phyloP scores from a whole-genome alignment of 2,888 invertebrate species.

The Metacarcinus magister region DNA sequence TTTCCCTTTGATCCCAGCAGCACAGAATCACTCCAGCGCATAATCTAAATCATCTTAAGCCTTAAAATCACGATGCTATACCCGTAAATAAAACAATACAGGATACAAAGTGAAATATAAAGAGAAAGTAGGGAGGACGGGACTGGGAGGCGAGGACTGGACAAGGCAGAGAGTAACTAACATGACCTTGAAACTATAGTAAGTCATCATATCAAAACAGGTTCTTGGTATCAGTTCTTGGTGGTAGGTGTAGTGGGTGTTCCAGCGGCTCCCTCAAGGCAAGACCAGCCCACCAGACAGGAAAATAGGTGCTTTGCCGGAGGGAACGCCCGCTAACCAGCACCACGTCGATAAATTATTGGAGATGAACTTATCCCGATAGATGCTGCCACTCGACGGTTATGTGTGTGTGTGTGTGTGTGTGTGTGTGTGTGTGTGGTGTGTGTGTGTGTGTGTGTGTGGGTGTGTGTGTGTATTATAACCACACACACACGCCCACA shows the following conservation, averaged over 20 bases:
- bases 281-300: background rate
- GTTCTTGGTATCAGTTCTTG: too few relatives aligned
- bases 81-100: background rate
- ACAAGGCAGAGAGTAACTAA: too few relatives aligned
- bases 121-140: background rate
- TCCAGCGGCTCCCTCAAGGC: background rate
- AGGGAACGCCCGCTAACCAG: background rate
- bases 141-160: background rate
- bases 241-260: background rate
- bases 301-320: background rate
- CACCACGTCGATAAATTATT: background rate
- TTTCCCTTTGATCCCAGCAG: background rate
- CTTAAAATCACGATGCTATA: background rate
- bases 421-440: too few relatives aligned
- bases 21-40: background rate
- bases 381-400: too few relatives aligned
- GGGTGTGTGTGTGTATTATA: too few relatives aligned
- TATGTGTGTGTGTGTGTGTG: too few relatives aligned
- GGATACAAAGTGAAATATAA: background rate
- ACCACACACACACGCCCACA: constrained; percentile 3
- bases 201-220: background rate
- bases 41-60: background rate
- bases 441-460: too few relatives aligned
- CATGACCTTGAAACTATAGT: too few relatives aligned
- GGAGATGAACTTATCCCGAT: background rate